Base-by-base conservation (phyloP, 2,888 invertebrate genomes). In the Diloba caeruleocephala region DNA sequence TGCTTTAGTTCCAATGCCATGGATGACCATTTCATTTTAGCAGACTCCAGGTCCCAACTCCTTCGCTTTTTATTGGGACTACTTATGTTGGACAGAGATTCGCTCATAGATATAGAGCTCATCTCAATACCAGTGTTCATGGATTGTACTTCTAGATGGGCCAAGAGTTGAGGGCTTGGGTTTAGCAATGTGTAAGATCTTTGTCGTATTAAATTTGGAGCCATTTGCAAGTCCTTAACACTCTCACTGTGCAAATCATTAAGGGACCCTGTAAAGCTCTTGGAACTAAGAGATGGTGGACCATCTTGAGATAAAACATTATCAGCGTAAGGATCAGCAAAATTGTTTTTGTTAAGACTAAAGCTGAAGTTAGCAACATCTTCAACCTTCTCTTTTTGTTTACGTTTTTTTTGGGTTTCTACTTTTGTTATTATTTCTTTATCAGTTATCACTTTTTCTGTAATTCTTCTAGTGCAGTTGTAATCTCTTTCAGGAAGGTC, bases 161-260 rank as follows among this genome's bases (percentile, higher is more conserved):
- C 96, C 15, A 96, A 78, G 6, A 98, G 92, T 59, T 95, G 95
- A 0, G 97, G 96, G 76, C 97, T 97, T 0, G 98, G 97, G 14
- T 94, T 92, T 0, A 97, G 95, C 36, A 98, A 85, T 0, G 96
- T 96, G 76, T 97, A 98, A 0, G 98, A 98, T 57, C 96, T 95
- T 75, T 96, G 96, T 41, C 97, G 93, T 8, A 96, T 92, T 46
- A 96, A 82, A 64, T 89, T 85, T 3, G 92, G 86, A 37, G 48
- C 49, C 9, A 54, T 57, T 48, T 80, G 73, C 1, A 78, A 55
- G 1, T 78, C 83, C 65, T 83, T 89, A 2, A 76, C 55, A 62
- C 85, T 85, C 6, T 88, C 87, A 8, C 81, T 84, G 48, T 91
- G 85, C 41, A 94, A 80, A 58, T 94, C 86, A 60, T 89, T 88